Conservation (phyloP, 2,113 vertebrate species). For the Eira barbara region DNA sequence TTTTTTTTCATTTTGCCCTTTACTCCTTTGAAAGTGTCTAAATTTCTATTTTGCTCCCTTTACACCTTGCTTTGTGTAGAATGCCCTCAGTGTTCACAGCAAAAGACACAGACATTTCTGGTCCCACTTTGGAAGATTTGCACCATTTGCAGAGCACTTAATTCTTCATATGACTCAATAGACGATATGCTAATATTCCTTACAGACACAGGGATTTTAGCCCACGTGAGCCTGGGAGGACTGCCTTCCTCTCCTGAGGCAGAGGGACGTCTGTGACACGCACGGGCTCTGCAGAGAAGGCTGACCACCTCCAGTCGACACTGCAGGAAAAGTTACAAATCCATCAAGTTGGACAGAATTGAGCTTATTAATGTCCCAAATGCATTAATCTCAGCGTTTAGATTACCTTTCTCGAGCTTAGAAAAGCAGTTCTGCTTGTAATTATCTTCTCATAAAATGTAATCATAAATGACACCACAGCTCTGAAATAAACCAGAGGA, state of each 20-base stretch:
- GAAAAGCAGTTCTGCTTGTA: neutral
- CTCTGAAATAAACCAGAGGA: neutral
- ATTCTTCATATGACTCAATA: fast-evolving
- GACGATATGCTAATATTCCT: fast-evolving
- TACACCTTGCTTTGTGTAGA: neutral
- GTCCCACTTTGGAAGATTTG: neutral
- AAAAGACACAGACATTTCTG: too few species aligned
- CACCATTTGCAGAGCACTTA: fast-evolving
- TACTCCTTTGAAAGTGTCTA: neutral
- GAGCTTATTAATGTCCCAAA: neutral
- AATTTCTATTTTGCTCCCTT: neutral
- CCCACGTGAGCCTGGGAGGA: fast-evolving
- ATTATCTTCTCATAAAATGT: constrained; percentile 19
- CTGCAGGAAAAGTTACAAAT: neutral
- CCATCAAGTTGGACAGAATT: neutral
- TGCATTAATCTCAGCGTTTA: neutral
- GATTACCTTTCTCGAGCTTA: neutral
- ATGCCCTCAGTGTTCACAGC: fast-evolving
- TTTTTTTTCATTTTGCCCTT: neutral
- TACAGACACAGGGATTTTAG: fast-evolving
- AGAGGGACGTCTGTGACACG: fast-evolving
- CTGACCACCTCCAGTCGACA: neutral
- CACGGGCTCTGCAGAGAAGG: fast-evolving
- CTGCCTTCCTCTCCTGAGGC: fast-evolving
- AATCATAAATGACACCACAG: neutral